Percentiles rank a stretch among this genome's conserved stretches.
These are phyloP conservation scores for Scaptomyza pallida DNA, from an alignment of 1,140 invertebrate genomes.

Conservation along the genomic window DNA sequence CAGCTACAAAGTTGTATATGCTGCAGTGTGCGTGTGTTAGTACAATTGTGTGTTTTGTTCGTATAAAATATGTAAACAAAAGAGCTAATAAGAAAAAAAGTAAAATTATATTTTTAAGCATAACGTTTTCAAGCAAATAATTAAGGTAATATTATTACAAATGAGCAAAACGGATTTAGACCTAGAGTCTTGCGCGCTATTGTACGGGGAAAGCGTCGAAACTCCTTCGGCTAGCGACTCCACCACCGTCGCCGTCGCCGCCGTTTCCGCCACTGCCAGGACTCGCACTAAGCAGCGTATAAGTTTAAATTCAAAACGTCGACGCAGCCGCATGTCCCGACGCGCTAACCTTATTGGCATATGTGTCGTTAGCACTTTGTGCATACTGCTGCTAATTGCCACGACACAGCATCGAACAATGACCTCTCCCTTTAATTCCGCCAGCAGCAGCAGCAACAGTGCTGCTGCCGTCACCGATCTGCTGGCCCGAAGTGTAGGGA, in stretches of 20 bases:
- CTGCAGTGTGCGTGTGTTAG: conserved; percentile 4
- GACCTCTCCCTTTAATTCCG: conserved; percentile 80
- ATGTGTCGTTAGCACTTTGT: conserved; percentile 86
- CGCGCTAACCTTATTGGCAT: conserved; percentile 86
- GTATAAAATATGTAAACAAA: conserved; percentile 50
- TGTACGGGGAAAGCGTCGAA: conserved; percentile 50
- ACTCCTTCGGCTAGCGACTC: conserved; percentile 13
- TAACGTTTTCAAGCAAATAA: conserved; percentile 31
- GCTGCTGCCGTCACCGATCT: conserved; percentile 59
- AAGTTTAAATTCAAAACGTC: conserved; percentile 71
- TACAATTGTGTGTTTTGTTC: conserved; percentile 5
- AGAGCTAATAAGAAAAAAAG: conserved; percentile 8
- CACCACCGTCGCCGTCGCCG: neutral
- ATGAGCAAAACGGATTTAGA: conserved; percentile 62
- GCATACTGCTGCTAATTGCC: conserved; percentile 86
- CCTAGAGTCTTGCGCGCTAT: conserved; percentile 64
- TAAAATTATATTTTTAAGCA: conserved; percentile 33
- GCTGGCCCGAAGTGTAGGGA: conserved; percentile 52
- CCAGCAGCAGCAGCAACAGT: conserved; percentile 28
- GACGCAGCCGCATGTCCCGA: conserved; percentile 85
- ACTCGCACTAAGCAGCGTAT: conserved; percentile 77
- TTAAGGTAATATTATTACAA: conserved; percentile 33
- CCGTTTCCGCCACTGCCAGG: conserved; percentile 52
- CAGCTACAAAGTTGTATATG: conserved; percentile 41
- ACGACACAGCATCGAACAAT: conserved; percentile 86